Percentiles rank a stretch among this genome's conserved stretches.
Conservation (phyloP, 2,113 vertebrate genomes). For the Sinosuthora webbiana region DNA sequence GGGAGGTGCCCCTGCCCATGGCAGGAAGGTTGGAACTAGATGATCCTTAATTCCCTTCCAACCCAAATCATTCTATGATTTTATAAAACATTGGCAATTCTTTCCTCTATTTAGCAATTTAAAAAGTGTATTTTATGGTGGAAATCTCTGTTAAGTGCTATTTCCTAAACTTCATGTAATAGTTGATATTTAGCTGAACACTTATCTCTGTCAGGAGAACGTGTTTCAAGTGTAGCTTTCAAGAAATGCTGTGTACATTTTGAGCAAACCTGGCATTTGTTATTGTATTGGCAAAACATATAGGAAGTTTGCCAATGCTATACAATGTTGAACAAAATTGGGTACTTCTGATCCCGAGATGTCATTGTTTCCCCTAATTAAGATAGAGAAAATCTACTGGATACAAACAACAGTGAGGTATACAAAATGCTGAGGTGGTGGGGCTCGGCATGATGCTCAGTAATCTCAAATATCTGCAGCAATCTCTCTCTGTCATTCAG, state of each 20-base stretch:
- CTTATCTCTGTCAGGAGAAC: background rate
- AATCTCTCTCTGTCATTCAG: rapidly evolving
- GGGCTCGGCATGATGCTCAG: background rate
- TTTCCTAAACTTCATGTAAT: background rate
- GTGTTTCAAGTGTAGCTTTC: background rate
- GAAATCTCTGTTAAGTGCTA: background rate
- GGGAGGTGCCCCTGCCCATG: background rate
- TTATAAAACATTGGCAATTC: background rate
- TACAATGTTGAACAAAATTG: background rate
- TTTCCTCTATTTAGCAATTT: background rate
- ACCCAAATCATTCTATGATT: background rate
- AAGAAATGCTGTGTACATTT: background rate
- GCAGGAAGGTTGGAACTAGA: background rate
- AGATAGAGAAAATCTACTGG: background rate
- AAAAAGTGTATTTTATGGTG: background rate
- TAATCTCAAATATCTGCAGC: background rate
- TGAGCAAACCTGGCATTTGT: background rate
- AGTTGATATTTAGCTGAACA: background rate
- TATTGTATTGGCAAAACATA: background rate
- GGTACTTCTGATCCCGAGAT: background rate
- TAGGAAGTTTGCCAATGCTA: rapidly evolving
- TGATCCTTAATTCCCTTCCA: background rate
- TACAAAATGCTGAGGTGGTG: background rate
- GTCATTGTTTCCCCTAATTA: background rate
- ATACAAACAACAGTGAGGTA: background rate